Base-by-base conservation (phyloP, 2,113 vertebrate genomes). In the Larimichthys crocea region DNA sequence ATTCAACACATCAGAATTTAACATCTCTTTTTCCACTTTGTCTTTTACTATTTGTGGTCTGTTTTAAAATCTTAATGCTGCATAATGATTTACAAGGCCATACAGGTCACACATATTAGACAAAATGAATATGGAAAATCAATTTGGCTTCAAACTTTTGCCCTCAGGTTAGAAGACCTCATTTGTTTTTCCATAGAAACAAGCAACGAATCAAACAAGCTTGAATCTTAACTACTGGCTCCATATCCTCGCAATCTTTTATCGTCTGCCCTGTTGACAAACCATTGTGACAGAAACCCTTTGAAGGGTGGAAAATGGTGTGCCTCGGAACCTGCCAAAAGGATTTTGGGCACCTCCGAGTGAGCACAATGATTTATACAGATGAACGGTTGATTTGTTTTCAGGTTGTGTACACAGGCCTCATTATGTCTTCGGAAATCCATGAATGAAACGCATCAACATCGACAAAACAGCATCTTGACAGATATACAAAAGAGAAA, bases 351-450 rank as follows among this genome's bases (percentile, higher is more conserved):
- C 79, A 76, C 42, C 4, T 79, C 57, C 62, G 11, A 83, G 69
- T 68, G 74, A 74, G 70, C 48, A 49, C 55, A 66, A 62, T 76
- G 77, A 85, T 90, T 90, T 67, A 87, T 29, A 69, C 40, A 74
- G 76, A 79, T 50, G 61, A 76, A 74, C 26, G 69, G n/a, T 69
- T 78, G 83, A 79, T 86, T 92, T 76, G 74, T 67, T 79, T 92
- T 92, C 73, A 24, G 61, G 66, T 81, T 87, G 88, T 83, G 70
- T 91, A 89, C 63, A 89, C 80, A 91, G 66, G 22, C 50, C 80
- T 73, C 63, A 89, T 87, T 88, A 74, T 80, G 42, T 86, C 55
- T 29, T 82, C 90, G 82, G 76, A 92, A 81, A 57, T 52, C 74
- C 53, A 77, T 74, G 57, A 76, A 35, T 46, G 17, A 90, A 77